Conservation (phyloP, 2,797 vertebrate species). For the Pangasius sanitwongsei region DNA sequence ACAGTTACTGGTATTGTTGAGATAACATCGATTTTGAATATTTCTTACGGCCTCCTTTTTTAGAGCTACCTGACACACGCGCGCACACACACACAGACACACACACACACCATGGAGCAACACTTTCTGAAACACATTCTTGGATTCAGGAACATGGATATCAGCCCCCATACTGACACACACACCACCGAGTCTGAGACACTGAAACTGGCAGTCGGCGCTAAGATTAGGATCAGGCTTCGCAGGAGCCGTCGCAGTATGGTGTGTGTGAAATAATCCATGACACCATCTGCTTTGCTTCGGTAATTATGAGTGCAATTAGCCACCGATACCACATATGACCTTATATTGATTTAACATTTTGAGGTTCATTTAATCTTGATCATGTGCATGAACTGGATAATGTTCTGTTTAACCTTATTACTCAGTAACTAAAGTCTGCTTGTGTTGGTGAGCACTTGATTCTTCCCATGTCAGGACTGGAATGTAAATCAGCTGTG, state of each 20-base stretch:
- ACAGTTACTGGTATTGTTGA: background rate
- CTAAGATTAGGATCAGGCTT: slow-evolving; percentile 45
- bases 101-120: slow-evolving; percentile 16
- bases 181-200: slow-evolving; percentile 1
- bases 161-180: slow-evolving; percentile 21
- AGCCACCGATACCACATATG: slow-evolving; percentile 27
- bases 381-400: slow-evolving; percentile 23
- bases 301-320: slow-evolving; percentile 26
- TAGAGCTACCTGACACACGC: slow-evolving; percentile 4
- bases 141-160: slow-evolving; percentile 13
- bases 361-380: slow-evolving; percentile 27
- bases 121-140: slow-evolving; percentile 24
- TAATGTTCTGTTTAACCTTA: slow-evolving; percentile 13
- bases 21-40: background rate
- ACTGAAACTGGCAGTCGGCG: slow-evolving; percentile 28
- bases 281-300: slow-evolving; percentile 39
- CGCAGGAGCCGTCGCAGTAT: slow-evolving; percentile 5
- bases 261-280: slow-evolving; percentile 36
- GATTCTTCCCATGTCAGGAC: slow-evolving; percentile 27
- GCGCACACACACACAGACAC: background rate
- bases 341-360: slow-evolving; percentile 43
- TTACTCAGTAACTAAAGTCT: slow-evolving; percentile 13
- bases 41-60: slow-evolving; percentile 2
- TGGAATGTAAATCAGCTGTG: slow-evolving; percentile 35
- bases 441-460: slow-evolving; percentile 17